These are phyloP conservation scores for Tapirus terrestris DNA, from an alignment of 2,113 vertebrate genomes.

Conservation along the genomic window DNA sequence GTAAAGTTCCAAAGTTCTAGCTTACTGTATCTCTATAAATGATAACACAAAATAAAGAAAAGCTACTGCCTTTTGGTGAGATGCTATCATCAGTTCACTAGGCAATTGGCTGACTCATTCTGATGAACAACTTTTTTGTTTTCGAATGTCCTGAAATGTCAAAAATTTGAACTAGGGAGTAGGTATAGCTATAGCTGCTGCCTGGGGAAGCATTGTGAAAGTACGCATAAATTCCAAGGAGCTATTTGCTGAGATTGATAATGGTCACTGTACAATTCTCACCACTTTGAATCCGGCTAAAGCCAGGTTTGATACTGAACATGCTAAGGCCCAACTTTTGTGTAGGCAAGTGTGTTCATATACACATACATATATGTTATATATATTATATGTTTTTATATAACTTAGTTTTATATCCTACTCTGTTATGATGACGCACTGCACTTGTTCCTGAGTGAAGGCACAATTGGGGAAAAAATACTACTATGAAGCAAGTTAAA, in stretches of 20 bases:
- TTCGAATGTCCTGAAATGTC: background rate
- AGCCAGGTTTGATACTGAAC: background rate
- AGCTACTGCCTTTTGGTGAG: background rate
- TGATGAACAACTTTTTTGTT: background rate
- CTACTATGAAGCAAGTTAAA: background rate
- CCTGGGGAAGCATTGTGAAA: background rate
- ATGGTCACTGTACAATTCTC: background rate
- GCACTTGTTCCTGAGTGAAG: background rate
- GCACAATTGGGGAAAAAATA: background rate
- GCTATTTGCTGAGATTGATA: background rate
- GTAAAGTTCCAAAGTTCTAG: background rate
- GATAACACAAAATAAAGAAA: background rate
- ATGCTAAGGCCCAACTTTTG: background rate
- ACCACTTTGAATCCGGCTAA: background rate
- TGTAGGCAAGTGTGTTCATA: background rate
- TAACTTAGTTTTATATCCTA: background rate
- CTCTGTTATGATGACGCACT: background rate
- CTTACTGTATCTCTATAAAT: background rate
- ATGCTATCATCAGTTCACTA: background rate
- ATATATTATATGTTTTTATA: background rate
- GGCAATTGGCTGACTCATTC: background rate
- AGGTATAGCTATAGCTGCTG: rapidly evolving
- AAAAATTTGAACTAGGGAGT: background rate
- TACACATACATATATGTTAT: background rate
- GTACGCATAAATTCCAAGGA: background rate